Percentiles rank a stretch among this genome's conserved stretches.
These are phyloP conservation scores for Diabrotica balteata DNA, from an alignment of 2,888 invertebrate species.

Conservation along the genomic window DNA sequence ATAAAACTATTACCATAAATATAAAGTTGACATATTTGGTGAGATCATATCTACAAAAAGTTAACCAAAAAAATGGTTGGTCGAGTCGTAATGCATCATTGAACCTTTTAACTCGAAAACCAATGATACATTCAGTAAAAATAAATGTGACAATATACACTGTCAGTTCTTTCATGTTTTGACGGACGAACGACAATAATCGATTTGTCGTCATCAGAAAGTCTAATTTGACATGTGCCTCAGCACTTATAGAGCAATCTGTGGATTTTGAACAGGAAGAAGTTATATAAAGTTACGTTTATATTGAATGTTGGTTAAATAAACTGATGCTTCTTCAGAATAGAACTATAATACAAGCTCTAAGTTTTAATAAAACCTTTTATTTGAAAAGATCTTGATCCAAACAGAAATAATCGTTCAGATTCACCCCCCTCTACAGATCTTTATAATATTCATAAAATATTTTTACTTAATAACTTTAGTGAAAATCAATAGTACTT, in stretches of 20 bases:
- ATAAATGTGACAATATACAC: constrained; percentile 35
- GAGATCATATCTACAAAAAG: constrained; percentile 25
- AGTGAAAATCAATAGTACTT: too few species aligned
- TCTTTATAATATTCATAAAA: too few species aligned
- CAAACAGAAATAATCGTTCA: too few species aligned
- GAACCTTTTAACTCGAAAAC: constrained; percentile 40
- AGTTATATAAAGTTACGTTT: neutral
- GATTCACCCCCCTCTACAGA: too few species aligned
- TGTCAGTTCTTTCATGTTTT: constrained; percentile 27
- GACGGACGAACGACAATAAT: constrained; percentile 25
- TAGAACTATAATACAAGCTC: too few species aligned
- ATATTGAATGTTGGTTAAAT: too few species aligned
- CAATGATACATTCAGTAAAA: constrained; percentile 35
- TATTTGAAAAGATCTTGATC: too few species aligned
- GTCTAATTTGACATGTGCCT: constrained; percentile 35
- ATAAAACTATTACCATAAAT: neutral
- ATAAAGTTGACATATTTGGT: constrained; percentile 20
- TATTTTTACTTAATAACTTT: too few species aligned
- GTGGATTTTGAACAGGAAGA: constrained; percentile 8
- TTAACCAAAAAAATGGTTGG: constrained; percentile 6
- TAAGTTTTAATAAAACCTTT: too few species aligned
- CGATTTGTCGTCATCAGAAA: constrained; percentile 31
- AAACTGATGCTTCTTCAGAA: too few species aligned
- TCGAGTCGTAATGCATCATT: constrained; percentile 19
- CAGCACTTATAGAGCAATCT: constrained; percentile 17